phyloP scores from a whole-genome alignment of 1,140 invertebrate species.

The Anoplolepis gracilipes region DNA sequence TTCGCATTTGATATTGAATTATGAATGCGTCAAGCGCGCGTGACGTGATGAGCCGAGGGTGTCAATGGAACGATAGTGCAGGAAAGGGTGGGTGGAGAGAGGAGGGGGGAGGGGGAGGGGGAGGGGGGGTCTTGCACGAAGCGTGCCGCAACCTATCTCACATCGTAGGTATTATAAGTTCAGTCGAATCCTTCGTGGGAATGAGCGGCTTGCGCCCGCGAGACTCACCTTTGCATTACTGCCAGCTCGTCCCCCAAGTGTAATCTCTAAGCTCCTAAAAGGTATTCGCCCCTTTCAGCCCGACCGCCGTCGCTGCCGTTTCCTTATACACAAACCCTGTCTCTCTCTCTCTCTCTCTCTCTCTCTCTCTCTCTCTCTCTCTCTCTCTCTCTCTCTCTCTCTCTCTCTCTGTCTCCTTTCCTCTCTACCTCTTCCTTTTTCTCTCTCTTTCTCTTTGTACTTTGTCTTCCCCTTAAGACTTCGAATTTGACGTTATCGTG shows the following conservation, averaged over 20 bases:
- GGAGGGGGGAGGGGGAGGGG: constrained; percentile 2
- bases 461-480: constrained; percentile 53
- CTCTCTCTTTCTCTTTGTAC: neutral
- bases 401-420: neutral
- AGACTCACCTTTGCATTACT: constrained; percentile 82
- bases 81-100: constrained; percentile 53
- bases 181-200: constrained; percentile 83
- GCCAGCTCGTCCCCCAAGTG: constrained; percentile 79
- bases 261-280: constrained; percentile 85
- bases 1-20: constrained; percentile 71
- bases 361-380: no score
- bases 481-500: constrained; percentile 44
- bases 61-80: constrained; percentile 40
- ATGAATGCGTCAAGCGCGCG: constrained; percentile 69
- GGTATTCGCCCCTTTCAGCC: constrained; percentile 80
- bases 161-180: constrained; percentile 82
- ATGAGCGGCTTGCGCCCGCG: constrained; percentile 79
- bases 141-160: constrained; percentile 77
- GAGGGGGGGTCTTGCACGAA: constrained; percentile 61
- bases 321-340: constrained; percentile 39
- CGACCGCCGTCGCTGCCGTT: constrained; percentile 61
- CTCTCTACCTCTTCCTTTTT: constrained; percentile 41
- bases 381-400: no score
- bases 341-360: no score
- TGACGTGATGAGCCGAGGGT: constrained; percentile 51